phyloP scores from a whole-genome alignment of 2,888 invertebrate genomes.

The Arctia plantaginis region DNA sequence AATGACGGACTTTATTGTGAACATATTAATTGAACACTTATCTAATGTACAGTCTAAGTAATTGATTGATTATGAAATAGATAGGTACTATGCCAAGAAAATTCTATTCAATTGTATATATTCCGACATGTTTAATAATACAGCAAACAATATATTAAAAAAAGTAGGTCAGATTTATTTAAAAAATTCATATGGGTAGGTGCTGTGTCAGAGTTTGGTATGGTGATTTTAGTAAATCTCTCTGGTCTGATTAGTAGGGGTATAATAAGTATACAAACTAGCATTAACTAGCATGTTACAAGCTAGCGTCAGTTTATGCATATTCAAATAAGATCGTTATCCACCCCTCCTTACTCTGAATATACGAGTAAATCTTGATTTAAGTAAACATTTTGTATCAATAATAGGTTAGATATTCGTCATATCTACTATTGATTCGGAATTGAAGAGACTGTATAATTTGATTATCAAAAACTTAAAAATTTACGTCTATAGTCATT shows the following conservation, averaged over 20 bases:
- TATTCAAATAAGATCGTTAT: background rate
- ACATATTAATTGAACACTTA: conserved; percentile 51
- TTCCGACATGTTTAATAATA: background rate
- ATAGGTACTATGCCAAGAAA: conserved; percentile 33
- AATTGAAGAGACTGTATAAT: background rate
- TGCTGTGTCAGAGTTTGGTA: no score
- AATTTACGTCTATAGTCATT: no score
- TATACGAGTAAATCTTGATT: background rate
- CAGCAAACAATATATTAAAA: no score
- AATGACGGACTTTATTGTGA: conserved; percentile 38
- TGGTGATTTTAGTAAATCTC: no score
- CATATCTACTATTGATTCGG: background rate
- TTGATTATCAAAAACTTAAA: no score
- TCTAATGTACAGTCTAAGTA: conserved; percentile 51
- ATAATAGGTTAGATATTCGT: no score
- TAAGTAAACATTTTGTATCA: background rate
- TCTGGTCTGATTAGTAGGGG: no score
- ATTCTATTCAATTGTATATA: conserved; percentile 11
- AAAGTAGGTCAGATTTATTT: no score
- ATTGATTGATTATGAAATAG: conserved; percentile 54
- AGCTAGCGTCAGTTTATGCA: background rate
- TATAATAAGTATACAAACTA: no score
- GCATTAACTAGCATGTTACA: background rate
- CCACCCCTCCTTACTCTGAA: background rate
- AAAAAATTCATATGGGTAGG: no score